phyloP scores from a whole-genome alignment of 2,797 vertebrate species.

The Sphaeramia orbicularis region DNA sequence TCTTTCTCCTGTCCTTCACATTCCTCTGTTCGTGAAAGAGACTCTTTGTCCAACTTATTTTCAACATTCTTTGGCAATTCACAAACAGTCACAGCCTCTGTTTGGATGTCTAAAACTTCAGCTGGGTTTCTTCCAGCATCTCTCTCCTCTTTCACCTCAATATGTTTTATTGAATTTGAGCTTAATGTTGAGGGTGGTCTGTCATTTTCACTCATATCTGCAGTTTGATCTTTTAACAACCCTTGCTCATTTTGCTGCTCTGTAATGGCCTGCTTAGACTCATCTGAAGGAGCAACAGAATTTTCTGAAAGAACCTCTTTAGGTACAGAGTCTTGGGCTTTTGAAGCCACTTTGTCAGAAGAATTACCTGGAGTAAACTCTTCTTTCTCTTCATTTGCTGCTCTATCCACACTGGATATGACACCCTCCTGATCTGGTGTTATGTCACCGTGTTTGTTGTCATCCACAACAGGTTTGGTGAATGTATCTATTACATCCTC shows the following conservation, averaged over 20 bases:
- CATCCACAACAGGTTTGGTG: slow-evolving; percentile 47
- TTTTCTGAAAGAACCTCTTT: neutral
- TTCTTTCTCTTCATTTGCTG: slow-evolving; percentile 21
- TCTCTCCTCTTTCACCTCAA: slow-evolving; percentile 35
- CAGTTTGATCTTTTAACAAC: slow-evolving; percentile 28
- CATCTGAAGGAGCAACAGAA: neutral
- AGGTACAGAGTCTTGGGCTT: slow-evolving; percentile 33
- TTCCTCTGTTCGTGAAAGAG: slow-evolving; percentile 48
- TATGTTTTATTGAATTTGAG: slow-evolving; percentile 29
- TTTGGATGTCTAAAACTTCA: slow-evolving; percentile 48
- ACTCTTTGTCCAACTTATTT: slow-evolving; percentile 67
- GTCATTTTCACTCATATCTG: slow-evolving; percentile 35
- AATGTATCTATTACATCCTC: slow-evolving; percentile 44
- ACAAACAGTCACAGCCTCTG: slow-evolving; percentile 59
- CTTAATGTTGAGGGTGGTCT: neutral
- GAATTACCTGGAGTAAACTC: slow-evolving; percentile 2
- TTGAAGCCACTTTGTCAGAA: slow-evolving; percentile 23
- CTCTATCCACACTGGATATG: neutral
- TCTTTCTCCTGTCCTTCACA: slow-evolving; percentile 39
- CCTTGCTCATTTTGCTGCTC: slow-evolving; percentile 13
- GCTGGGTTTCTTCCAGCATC: slow-evolving; percentile 45
- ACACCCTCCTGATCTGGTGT: slow-evolving; percentile 23
- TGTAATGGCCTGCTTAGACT: slow-evolving; percentile 5
- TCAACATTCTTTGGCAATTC: slow-evolving; percentile 67
- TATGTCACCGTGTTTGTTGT: slow-evolving; percentile 17